Base-by-base conservation (phyloP, 2,888 invertebrate genomes). In the Apodemia duryi region DNA sequence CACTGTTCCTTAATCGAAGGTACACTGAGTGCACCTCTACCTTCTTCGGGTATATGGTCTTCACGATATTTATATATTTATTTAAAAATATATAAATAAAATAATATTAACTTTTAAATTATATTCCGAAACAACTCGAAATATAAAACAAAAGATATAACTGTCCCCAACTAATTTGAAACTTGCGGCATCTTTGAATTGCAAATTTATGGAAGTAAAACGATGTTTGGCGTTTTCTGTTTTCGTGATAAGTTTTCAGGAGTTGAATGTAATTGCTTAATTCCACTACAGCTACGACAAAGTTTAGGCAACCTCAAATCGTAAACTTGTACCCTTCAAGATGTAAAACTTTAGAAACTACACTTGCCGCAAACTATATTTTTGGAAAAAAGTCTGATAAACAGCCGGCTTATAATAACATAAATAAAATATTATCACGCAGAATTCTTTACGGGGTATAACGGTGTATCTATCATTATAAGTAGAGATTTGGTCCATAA, bases 231-330 rank as follows among this genome's bases (percentile, higher is more conserved):
- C 75, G 78, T 85, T 85, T 84, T 82, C 81, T 83, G 81, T 81
- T 83, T 83, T 79, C 77, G 79, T 75, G 75, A 73, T 75, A 85
- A 86, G 82, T 85, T 86, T 75, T 76, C 78, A 77, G 76, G 76
- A 82, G 79, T 85, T 85, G 83, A 84, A 84, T 86, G 83, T 86
- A 85, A 87, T 86, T 87, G 84, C 84, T 85, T 85, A 85, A 86
- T 85, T 81, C 78, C 78, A 81, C 74, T 77, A 81, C 80, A 76
- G 79, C 74, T 71, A 77, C 76, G 78, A 75, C 76, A 78, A 85
- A 85, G 74, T 86, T 84, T 65, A 32, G 32, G 60, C 32, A 35
- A 60, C 60, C 60, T 60, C 60, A 60, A 60, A 35, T 35, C 35
- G 57, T 32, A 32, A 21, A 32, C 57, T 57, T 57, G 60, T 60